Base-by-base conservation (phyloP, 2,888 invertebrate genomes). In the Congeria kusceri region DNA sequence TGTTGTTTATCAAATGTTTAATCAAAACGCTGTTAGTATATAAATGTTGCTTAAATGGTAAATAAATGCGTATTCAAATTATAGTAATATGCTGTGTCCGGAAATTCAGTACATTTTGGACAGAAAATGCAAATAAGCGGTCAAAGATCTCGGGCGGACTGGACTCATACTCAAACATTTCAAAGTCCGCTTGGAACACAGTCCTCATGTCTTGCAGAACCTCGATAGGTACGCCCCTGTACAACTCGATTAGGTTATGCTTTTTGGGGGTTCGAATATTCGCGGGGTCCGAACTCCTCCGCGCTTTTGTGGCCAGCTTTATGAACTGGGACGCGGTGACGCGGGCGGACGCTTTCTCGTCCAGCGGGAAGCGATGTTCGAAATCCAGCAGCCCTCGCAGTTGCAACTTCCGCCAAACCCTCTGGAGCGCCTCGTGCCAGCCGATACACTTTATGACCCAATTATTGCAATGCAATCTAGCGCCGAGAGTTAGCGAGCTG, bases 351-450 rank as follows among this genome's bases (percentile, higher is more conserved):
- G 15, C 44, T 2, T 20, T 3, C 18, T 13, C 39, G 13, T 20
- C 32, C 11, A 80, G 39, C 5, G 79, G 77, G 58, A 76, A 75
- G 29, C 39, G 65, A 44, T 74, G 66, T 13, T 68, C 69, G 49
- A 78, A 56, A 47, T 69, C 83, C 20, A 83, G 61, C 9, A 83
- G 13, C 9, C 79, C 77, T 29, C 77, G 47, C 53, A 83, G 74
- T 46, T 83, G 77, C n/a, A 83, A 58, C 46, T 70, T 73, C 3
- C 67, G 61, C 83, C 83, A 83, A 1, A 74, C 47, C 46, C 83
- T 58, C 29, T 47, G 44, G 9, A 80, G 69, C 13, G 79, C 73
- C 62, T 77, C 77, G 47, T 77, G 28, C 76, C 78, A 77, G 11
- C 59, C 44, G 39, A 83, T 79, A 47, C 70, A 75, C 46, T 62